These are phyloP conservation scores for Papilio polytes DNA, from an alignment of 1,140 invertebrate species.

Conservation along the genomic window DNA sequence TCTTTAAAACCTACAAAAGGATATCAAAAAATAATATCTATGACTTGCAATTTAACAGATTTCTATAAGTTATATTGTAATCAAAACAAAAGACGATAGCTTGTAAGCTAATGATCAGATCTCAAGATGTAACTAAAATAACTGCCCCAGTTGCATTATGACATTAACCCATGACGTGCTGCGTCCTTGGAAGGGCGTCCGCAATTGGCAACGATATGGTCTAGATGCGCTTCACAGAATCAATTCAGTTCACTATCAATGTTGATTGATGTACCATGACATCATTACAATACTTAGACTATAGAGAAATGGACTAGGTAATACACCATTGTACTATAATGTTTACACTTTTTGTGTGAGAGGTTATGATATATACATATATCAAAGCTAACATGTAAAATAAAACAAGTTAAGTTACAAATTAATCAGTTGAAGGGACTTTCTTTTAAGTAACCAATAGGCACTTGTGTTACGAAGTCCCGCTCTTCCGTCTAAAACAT, in stretches of 20 bases:
- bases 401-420: too few relatives aligned
- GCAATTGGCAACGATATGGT: slow-evolving; percentile 61
- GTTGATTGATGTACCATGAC: slow-evolving; percentile 52
- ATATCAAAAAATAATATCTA: too few relatives aligned
- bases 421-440: too few relatives aligned
- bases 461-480: too few relatives aligned
- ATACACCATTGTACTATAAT: too few relatives aligned
- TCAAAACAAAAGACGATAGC: not conserved
- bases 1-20: too few relatives aligned
- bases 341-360: too few relatives aligned
- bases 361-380: too few relatives aligned
- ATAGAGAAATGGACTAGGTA: too few relatives aligned
- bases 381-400: too few relatives aligned
- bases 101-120: not conserved
- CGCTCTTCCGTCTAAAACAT: too few relatives aligned
- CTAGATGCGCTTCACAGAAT: slow-evolving; percentile 60
- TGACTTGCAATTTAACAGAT: not conserved
- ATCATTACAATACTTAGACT: slow-evolving; percentile 46
- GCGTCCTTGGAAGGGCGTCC: slow-evolving; percentile 67
- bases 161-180: slow-evolving; percentile 22
- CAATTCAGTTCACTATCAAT: slow-evolving; percentile 60
- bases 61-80: not conserved
- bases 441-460: too few relatives aligned
- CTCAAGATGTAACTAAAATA: not conserved
- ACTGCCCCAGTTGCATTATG: slow-evolving; percentile 1